Evolutionary conservation across 1,140 invertebrate genomes (phyloP), one percentile per base, ranked within the genome.

Genomic region (Drosophila subpulchrella): DNA sequence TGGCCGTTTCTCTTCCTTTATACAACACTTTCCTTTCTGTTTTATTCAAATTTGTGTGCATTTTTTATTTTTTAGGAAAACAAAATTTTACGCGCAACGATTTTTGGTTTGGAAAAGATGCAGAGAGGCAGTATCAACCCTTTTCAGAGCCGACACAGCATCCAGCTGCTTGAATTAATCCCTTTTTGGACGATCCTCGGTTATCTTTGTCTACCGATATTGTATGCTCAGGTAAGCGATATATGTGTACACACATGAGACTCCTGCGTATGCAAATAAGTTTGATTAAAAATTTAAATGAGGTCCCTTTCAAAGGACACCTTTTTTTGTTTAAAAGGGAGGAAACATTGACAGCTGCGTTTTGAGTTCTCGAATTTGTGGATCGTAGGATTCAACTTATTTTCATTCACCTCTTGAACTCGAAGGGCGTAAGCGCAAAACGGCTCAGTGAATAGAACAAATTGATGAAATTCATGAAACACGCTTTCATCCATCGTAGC

Each of bases 211-310:
- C 75, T 89, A 62, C 75, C 47, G 83, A 86, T 86, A 76, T 53
- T 46, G 58, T 51, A n/a, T 46, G 54, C 48, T 68, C 76, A 81
- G 77, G 84, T 88, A 89, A 89, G 54, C 77, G 75, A 82, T 86
- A 81, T 84, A 79, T 79, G 79, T 20, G 27, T 55, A 34, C 55
- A 62, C 44, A 65, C 65, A 63, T 57, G 44, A 34, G 44, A 15
- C 34, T 60, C 27, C 56, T 56, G 54, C 42, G 38, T 72, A 72
- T 72, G 65, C 76, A 88, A 88, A 88, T 88, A 81, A 71, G 84
- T 84, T 88, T 89, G 84, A 90, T 88, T 88, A 84, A 81, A 88
- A 77, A 88, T 88, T 80, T 66, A 84, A 88, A 88, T 84, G 60
- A 84, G 83, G 34, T 48, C 53, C 42, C 41, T 38, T 46, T 30